Evolutionary conservation across 2,113 vertebrate species (phyloP), one percentile per base, ranked within the genome.

Genomic region (Entelurus aequoreus): DNA sequence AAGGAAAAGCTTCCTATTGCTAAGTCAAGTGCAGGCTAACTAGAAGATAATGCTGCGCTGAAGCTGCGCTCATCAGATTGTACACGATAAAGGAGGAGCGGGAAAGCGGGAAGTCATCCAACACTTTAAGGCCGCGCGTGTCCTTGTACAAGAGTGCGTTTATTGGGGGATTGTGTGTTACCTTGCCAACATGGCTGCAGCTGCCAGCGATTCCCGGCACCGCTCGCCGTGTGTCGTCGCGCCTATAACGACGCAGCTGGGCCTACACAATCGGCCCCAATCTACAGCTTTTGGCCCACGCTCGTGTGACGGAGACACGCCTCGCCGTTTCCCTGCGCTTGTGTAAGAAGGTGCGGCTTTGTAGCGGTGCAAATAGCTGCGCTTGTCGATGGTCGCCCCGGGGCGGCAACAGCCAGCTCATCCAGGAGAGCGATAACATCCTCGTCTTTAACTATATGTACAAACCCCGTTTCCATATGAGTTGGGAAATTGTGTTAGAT

Each of bases 251-350:
- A 44, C 12, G 42, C 42, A 46, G 42, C 10, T 72, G 58, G 54
- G 62, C 44, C 8, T 63, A 60, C 56, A 47, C 16, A 79, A 82
- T 81, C 76, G 50, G 60, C 9, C 3, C 21, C 40, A 47, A 84
- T 87, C 78, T 80, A 84, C 79, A 86, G 75, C 81, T 75, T 48
- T 12, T 71, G 77, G 76, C 67, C 82, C 71, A 86, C 76, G 63
- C 67, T 77, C 69, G 65, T 56, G 70, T 78, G 74, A 83, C 72
- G 50, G 54, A 76, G 77, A 84, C 75, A 68, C 13, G 64, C 51
- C 1, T 55, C 62, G 68, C 65, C 63, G 21, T 76, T 79, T 75
- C 66, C 61, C 68, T 54, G 48, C 5, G 66, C 68, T 62, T 74
- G 71, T 83, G 28, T 42, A 76, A 57, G 76, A 78, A 86, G 76